phyloP scores from a whole-genome alignment of 2,113 vertebrate species.

The Himantopus leucocephalus region DNA sequence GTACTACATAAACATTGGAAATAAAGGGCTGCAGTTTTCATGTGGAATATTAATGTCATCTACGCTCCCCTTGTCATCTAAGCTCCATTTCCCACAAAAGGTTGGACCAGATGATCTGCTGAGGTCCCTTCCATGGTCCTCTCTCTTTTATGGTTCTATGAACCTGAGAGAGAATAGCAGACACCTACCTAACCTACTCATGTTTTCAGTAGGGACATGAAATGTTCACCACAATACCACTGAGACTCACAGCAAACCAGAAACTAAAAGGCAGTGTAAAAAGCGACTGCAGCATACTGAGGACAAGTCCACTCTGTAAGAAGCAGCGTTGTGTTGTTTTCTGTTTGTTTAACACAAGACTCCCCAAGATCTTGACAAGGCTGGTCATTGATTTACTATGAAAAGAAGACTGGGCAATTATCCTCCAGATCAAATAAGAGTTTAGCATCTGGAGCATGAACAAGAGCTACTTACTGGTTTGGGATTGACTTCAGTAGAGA shows the following conservation, averaged over 20 bases:
- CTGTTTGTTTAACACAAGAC: background rate
- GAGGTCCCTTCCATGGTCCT: background rate
- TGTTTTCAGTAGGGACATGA: background rate
- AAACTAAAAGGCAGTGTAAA: background rate
- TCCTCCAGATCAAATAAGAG: background rate
- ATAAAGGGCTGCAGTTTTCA: background rate
- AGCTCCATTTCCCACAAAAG: background rate
- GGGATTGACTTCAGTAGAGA: slow-evolving; percentile 92
- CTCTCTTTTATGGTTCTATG: background rate
- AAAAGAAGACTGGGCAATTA: background rate
- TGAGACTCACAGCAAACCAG: background rate
- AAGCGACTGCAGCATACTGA: background rate
- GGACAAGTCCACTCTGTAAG: background rate
- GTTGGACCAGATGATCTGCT: background rate
- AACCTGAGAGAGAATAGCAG: background rate
- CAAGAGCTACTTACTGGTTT: slow-evolving; percentile 83
- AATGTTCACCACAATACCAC: background rate
- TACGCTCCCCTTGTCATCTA: background rate
- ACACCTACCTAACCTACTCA: background rate
- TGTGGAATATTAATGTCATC: background rate
- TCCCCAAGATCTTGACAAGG: background rate
- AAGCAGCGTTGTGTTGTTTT: background rate
- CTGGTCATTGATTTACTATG: background rate
- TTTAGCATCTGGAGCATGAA: background rate
- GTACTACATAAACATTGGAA: background rate